Conservation (phyloP, 2,888 invertebrate species). For the Drosophila histrio region DNA sequence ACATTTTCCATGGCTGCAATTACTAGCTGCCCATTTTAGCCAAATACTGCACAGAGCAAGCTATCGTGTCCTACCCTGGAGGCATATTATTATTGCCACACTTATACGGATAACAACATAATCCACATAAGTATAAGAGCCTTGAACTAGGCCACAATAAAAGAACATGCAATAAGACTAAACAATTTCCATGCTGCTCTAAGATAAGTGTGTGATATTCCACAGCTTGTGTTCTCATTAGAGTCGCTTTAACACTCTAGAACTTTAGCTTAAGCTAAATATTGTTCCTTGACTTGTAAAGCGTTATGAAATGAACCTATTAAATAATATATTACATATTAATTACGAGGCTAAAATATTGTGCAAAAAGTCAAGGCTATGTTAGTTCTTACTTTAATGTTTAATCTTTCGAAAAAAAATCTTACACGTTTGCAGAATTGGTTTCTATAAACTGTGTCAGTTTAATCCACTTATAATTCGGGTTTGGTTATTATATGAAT, state of each 20-base stretch:
- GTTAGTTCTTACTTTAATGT: too few relatives aligned
- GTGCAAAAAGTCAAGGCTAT: too few relatives aligned
- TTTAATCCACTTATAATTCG: too few relatives aligned
- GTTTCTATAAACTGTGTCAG: too few relatives aligned
- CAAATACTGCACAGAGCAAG: not conserved
- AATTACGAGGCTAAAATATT: too few relatives aligned
- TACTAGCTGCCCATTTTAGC: constrained; percentile 27
- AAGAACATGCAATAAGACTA: constrained; percentile 43
- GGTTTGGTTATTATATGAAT: too few relatives aligned
- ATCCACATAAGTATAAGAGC: constrained; percentile 20
- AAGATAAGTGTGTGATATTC: constrained; percentile 55
- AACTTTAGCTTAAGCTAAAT: not conserved
- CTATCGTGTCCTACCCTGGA: constrained; percentile 1
- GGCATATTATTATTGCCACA: not conserved
- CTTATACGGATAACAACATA: constrained; percentile 7
- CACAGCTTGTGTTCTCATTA: constrained; percentile 67
- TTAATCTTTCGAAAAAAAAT: too few relatives aligned
- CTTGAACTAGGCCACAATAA: constrained; percentile 58
- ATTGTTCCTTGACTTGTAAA: not conserved
- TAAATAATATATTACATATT: too few relatives aligned
- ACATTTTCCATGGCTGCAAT: constrained; percentile 49
- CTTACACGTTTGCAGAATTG: too few relatives aligned
- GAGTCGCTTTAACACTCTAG: constrained; percentile 47
- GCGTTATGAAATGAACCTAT: too few relatives aligned
- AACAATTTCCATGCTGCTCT: constrained; percentile 16